Evolutionary conservation across 2,797 vertebrate species (phyloP).

Genomic region (Microctenopoma lineatum): DNA sequence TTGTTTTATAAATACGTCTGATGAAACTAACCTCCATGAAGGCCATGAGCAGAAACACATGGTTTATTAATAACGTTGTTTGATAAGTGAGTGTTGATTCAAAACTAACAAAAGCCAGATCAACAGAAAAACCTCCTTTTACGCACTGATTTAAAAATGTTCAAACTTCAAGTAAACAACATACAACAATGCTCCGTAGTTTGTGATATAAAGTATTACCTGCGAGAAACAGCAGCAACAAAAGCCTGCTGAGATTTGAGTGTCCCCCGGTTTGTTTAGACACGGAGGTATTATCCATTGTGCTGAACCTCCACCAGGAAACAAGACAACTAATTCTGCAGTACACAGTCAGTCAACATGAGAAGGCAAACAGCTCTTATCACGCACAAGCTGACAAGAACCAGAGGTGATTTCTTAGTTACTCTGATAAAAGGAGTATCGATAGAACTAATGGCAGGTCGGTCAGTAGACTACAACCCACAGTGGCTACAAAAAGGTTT

Average conservation of each 20-base stretch:
- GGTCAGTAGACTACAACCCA: background rate
- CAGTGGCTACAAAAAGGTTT: background rate
- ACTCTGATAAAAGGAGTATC: constrained; percentile 10
- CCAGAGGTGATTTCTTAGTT: constrained; percentile 25
- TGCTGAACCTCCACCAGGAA: constrained; percentile 34
- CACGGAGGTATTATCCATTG: constrained; percentile 42
- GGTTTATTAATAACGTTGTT: too few relatives aligned
- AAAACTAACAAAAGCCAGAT: too few relatives aligned
- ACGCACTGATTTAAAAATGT: too few relatives aligned
- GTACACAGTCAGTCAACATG: constrained; percentile 2
- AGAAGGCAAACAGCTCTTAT: constrained; percentile 48
- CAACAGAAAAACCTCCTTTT: too few relatives aligned
- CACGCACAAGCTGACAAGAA: constrained; percentile 3
- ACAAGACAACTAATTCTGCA: background rate
- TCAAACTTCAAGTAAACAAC: too few relatives aligned
- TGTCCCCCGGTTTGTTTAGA: constrained; percentile 7
- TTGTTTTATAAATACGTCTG: too few relatives aligned
- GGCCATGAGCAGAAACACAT: too few relatives aligned
- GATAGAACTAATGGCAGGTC: background rate
- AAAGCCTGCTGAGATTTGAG: constrained; percentile 8
- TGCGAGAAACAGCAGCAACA: constrained; percentile 58
- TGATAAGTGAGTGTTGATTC: too few relatives aligned
- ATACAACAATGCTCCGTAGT: too few relatives aligned
- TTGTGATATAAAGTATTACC: constrained; percentile 60
- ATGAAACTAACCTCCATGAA: too few relatives aligned